A percentile compares a stretch with the other conserved stretches of the same genome.
Conservation (phyloP, 2,888 invertebrate species). For the Drosophila nigritarsus region DNA sequence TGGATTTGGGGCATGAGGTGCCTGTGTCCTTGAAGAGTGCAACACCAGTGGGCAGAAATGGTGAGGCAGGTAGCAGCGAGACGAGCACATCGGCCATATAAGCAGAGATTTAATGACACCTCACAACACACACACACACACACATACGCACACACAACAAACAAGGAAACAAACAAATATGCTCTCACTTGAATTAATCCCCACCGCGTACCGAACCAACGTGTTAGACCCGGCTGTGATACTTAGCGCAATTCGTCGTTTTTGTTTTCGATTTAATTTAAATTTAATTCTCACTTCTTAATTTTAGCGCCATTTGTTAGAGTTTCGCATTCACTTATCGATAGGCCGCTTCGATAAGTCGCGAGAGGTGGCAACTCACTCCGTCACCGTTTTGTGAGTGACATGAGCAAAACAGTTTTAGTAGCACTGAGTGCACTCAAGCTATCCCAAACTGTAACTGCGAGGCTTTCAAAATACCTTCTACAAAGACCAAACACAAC, state of each 20-base stretch:
- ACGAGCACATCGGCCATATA: conserved; percentile 39
- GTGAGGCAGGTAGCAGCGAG: conserved; percentile 53
- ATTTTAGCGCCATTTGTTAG: conserved; percentile 56
- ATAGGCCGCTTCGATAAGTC: conserved; percentile 38
- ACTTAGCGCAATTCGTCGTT: conserved; percentile 82
- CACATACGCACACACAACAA: conserved; percentile 6
- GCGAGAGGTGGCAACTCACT: conserved; percentile 37
- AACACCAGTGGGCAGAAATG: conserved; percentile 55
- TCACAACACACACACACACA: conserved; percentile 14
- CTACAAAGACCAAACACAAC: conserved; percentile 37
- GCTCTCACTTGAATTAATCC: conserved; percentile 41
- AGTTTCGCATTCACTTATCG: conserved; percentile 47
- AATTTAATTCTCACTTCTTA: conserved; percentile 42
- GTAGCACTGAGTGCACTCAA: conserved; percentile 14
- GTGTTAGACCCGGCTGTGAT: conserved; percentile 85
- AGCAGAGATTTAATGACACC: conserved; percentile 20
- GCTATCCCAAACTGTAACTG: conserved; percentile 41
- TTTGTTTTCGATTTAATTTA: conserved; percentile 47
- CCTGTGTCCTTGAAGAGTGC: conserved; percentile 52
- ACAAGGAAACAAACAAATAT: conserved; percentile 18
- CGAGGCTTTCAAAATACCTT: conserved; percentile 67
- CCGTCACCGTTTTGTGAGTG: conserved; percentile 23
- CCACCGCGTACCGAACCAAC: conserved; percentile 71
- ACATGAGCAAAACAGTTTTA: conserved; percentile 14
- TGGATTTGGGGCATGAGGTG: conserved; percentile 61